These are phyloP conservation scores for Tachypleus tridentatus DNA, from an alignment of 1,140 invertebrate genomes.

Conservation along the genomic window DNA sequence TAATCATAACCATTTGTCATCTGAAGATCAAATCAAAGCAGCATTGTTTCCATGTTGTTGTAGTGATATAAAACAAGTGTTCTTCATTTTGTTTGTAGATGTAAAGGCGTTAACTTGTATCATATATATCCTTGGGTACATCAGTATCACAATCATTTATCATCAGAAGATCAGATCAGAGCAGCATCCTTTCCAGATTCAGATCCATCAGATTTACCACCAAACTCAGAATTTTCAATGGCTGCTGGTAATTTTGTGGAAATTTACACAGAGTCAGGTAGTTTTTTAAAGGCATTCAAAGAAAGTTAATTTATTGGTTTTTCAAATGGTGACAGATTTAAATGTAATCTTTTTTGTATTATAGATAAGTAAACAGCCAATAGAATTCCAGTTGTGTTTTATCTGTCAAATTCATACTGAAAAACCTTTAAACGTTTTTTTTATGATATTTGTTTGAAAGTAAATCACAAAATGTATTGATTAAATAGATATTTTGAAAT, in stretches of 20 bases:
- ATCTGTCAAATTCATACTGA: too few relatives aligned
- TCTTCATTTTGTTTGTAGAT: slow-evolving; percentile 36
- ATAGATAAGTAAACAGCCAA: too few relatives aligned
- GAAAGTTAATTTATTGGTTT: too few relatives aligned
- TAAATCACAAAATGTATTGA: background rate
- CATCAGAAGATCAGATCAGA: slow-evolving; percentile 62
- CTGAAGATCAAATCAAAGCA: slow-evolving; percentile 61
- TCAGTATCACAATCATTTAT: slow-evolving; percentile 79
- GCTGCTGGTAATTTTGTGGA: slow-evolving; percentile 87
- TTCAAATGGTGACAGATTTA: too few relatives aligned
- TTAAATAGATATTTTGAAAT: background rate
- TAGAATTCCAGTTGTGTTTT: too few relatives aligned
- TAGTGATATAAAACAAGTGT: background rate
- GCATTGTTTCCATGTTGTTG: slow-evolving; percentile 57
- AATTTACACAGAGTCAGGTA: slow-evolving; percentile 52
- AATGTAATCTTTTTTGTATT: too few relatives aligned
- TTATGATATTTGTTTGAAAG: background rate
- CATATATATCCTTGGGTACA: slow-evolving; percentile 86
- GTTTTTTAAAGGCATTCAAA: background rate
- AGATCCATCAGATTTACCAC: slow-evolving; percentile 53
- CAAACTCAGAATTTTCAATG: slow-evolving; percentile 75
- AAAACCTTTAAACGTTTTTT: background rate
- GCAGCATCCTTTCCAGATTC: slow-evolving; percentile 80
- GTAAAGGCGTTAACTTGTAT: slow-evolving; percentile 42
- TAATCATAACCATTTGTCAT: slow-evolving; percentile 71